Base-by-base conservation (phyloP, 2,797 vertebrate genomes). In the Sebastes taczanowskii region DNA sequence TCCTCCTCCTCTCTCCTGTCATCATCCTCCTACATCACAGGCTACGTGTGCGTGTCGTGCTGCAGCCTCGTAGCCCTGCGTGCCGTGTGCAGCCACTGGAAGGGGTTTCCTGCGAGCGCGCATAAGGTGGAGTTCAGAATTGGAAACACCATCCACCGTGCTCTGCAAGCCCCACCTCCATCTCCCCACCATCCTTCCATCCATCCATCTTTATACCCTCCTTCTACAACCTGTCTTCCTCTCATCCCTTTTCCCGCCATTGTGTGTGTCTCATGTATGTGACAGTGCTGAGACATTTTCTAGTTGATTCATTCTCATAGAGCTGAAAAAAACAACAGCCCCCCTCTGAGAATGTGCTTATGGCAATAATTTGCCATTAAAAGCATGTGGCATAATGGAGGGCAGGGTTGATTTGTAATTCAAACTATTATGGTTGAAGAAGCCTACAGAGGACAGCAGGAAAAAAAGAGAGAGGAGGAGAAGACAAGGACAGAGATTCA, bases 21-120 rank as follows among this genome's bases (percentile, higher is more conserved):
- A 84, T 93, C 94, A 85, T 93, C 89, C 91, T 92, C 88, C 93
- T 93, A 90, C 95, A 94, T 95, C 95, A 95, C 66, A 77, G 84
- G 80, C 86, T 90, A 89, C 72, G 87, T 79, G 79, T 73, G 76
- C 53, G 83, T 86, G 91, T 93, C 88, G 84, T 93, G 94, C 89
- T 86, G 91, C 91, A 91, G 86, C 88, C 83, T 62, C 60, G 84
- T 84, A 88, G 80, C 29, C 29, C 64, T 78, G 70, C 4, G 93
- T 93, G 93, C 92, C 91, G 94, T 94, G 94, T 93, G 94, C 94
- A 95, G 82, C 84, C 89, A 84, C 84, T 89, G 85, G 85, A 92
- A 89, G 91, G 93, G 91, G 89, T 91, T 95, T 93, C 94, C 93
- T 94, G 77, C 64, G 27, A 71, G 77, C 32, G 46, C 80, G 63